Base-by-base conservation (phyloP, 2,888 invertebrate species). In the Microctonus hyperodae region DNA sequence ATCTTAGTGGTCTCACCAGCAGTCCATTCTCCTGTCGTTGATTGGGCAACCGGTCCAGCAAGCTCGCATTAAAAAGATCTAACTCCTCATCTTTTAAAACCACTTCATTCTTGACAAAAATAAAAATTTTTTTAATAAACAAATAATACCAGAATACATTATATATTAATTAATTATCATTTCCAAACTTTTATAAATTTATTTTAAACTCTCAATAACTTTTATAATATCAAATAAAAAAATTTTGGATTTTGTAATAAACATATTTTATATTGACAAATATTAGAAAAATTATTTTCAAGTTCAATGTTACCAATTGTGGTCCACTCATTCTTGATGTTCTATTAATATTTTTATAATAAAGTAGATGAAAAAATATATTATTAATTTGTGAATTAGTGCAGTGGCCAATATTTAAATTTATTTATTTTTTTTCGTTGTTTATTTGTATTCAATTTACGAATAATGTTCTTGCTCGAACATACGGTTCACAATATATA, bases 1-100 rank as follows among this genome's bases (percentile, higher is more conserved):
- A 86, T 80, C 90, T 90, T 22, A 97, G 85, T 0, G 96, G 95
- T 73, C 96, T 88, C 28, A 96, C 90, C 11, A 89, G 84, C 76
- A 96, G 88, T 88, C 92, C 79, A 65, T 80, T 79, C 11, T 75
- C 70, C 0, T 64, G 67, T 10, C 79, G 72, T 58, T 76, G 70
- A 66, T 76, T 71, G n/a, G 78, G 73, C 31, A 81, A 71, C 58
- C 75, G 75, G 56, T 80, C 79, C 60, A 83, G 70, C 65, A 83
- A 70, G 63, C 65, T 76, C 23, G 78, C 68, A 67, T 78, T 78
- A 25, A 83, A 83, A 7, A 83, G 72, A 68, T 80, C 73, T 40
- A 66, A 60, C 25, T 78, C 78, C 37, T 76, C 75, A 28, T 74
- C 73, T 23, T 61, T 63, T 40, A 23, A 10, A n/a, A 57, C 25